Base-by-base conservation (phyloP, 2,113 vertebrate genomes). In the Eurystomus gularis region DNA sequence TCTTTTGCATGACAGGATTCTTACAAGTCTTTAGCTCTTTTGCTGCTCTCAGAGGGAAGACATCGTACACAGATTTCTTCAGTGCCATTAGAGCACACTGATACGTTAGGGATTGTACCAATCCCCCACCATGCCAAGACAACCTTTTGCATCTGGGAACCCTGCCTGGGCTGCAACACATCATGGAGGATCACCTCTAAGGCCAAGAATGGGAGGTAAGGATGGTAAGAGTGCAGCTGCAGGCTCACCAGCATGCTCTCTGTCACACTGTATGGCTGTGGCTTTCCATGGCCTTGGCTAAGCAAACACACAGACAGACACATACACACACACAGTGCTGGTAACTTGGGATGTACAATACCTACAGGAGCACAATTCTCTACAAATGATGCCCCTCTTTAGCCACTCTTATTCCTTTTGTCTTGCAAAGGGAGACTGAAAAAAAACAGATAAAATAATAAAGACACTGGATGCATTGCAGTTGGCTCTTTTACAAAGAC, bases 301-400 rank as follows among this genome's bases (percentile, higher is more conserved):
- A 12, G 35, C 9, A n/a, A 7, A 21, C 7, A 23, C 17, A 60
- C 17, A 52, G 15, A 21, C 9, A n/a, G 9, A 21, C 7, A 23
- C 17, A 60, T 24, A 42, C 17, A 52, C 18, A 21, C 20, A 21
- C 15, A 19, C 0, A 15, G 18, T 10, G 54, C 25, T 37, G 52
- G 28, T 11, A 39, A 19, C 11, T 9, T 0, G 3, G 35, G 40
- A 79, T 0, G 0, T 10, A 11, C 39, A 20, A 10, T 6, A 60
- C 20, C 23, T 82, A 29, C 3, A 72, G 26, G 11, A 82, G 19
- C 33, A 64, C 0, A 0, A 26, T 42, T 86, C 15, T 49, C 75
- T 82, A 57, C 39, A 66, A 66, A 64, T 55, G 4, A 20, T 71
- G 39, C 28, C 26, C 6, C 42, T 55, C 37, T 61, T 89, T 66